Evolutionary conservation across 2,113 vertebrate species (phyloP).

Genomic region (Phocoena sinus): DNA sequence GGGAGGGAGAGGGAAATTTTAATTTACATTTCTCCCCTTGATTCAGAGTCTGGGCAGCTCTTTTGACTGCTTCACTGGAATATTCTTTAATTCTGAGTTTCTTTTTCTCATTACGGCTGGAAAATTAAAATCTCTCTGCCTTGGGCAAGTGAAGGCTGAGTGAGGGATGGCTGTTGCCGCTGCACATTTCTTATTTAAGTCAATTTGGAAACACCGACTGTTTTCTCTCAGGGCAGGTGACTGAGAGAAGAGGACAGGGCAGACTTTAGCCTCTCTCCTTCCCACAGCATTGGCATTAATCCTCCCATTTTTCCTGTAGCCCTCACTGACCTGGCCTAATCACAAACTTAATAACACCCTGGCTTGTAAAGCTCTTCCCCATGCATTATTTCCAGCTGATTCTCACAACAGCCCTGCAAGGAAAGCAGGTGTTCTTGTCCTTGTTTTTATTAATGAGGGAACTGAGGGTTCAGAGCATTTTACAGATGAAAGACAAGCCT

Average conservation of each 20-base stretch:
- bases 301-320: conserved; percentile 14
- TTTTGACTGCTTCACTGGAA: conserved; percentile 65
- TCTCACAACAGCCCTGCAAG: not conserved
- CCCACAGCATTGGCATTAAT: not conserved
- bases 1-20: not conserved
- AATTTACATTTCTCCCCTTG: conserved; percentile 42
- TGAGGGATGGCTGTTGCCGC: not conserved
- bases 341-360: conserved; percentile 39
- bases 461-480: not conserved
- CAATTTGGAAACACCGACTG: conserved; percentile 39
- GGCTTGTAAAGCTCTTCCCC: not conserved
- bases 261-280: conserved; percentile 9
- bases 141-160: conserved; percentile 66
- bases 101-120: conserved; percentile 70
- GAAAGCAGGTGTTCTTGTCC: not conserved
- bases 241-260: not conserved
- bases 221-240: conserved; percentile 62
- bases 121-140: conserved; percentile 75
- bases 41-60: conserved; percentile 59
- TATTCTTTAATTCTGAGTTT: conserved; percentile 74
- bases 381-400: not conserved
- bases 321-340: conserved; percentile 43
- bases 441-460: conserved; percentile 2
- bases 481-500: not conserved
- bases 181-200: conserved; percentile 64